Conservation (phyloP, 2,888 invertebrate genomes). For the Achlya flavicornis region DNA sequence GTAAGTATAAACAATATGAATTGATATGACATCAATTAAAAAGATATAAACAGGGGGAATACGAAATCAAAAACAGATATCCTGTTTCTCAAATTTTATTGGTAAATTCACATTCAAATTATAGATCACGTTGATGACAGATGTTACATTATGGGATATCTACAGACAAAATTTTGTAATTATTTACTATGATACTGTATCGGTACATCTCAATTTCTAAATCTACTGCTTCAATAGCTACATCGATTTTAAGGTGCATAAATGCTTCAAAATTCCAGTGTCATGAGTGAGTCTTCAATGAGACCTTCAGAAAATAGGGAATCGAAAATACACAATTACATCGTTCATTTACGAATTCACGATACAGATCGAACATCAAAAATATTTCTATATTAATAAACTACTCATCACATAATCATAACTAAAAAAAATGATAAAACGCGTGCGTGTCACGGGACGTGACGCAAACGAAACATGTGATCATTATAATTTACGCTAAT, state of each 20-base stretch:
- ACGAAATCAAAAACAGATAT: constrained; percentile 36
- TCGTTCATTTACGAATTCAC: constrained; percentile 71
- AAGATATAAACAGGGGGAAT: neutral
- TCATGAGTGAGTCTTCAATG: constrained; percentile 63
- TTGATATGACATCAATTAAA: neutral
- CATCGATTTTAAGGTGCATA: constrained; percentile 76
- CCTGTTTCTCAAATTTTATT: constrained; percentile 79
- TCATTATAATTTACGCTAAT: constrained; percentile 56
- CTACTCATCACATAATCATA: constrained; percentile 71
- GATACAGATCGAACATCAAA: constrained; percentile 81
- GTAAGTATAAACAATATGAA: too few species aligned
- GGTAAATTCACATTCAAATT: constrained; percentile 84
- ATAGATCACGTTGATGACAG: constrained; percentile 81
- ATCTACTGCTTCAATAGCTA: constrained; percentile 75
- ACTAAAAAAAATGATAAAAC: constrained; percentile 63
- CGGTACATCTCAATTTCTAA: constrained; percentile 79
- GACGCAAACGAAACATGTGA: constrained; percentile 56
- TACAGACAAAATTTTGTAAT: constrained; percentile 78
- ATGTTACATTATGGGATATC: constrained; percentile 74
- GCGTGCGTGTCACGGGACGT: constrained; percentile 57
- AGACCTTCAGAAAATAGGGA: constrained; percentile 70
- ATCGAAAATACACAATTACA: constrained; percentile 72
- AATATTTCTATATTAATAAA: constrained; percentile 77
- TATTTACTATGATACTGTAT: constrained; percentile 79
- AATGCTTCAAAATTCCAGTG: constrained; percentile 78